Base-by-base conservation (phyloP, 1,140 invertebrate species). In the Cherax quadricarinatus region DNA sequence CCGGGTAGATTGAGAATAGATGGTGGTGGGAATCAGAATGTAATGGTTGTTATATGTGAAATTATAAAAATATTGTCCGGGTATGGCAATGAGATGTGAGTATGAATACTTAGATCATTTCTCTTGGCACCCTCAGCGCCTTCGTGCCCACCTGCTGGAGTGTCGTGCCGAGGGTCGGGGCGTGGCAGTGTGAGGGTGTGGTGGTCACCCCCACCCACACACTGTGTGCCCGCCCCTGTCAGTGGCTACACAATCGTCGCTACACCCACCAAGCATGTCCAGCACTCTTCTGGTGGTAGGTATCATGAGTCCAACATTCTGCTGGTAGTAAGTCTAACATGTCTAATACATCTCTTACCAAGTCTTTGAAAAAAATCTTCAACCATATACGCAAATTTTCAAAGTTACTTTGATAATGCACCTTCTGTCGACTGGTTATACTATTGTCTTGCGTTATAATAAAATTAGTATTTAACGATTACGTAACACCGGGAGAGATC, bases 141-240 rank as follows among this genome's bases (percentile, higher is more conserved):
- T n/a, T 79, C 87, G n/a, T 93, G 93, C 51, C 86, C 93, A 6
- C 93, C 93, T n/a, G 79, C 81, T 12, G 93, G 89, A n/a, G 93
- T 93, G 14, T 89, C 93, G 48, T 93, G 93, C 86, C 41, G 88
- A n/a, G 88, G 89, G 16, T 86, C 81, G 14, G 85, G 88, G 41
- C 57, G 83, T 14, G 85, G 87, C 18, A 84, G 86, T 14, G 87
- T 93, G 66, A 85, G 93, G 86, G 93, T 93, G 86, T 92, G 89
- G 88, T 93, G 93, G 93, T 91, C 88, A 0, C 93, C 90, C 21
- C 89, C 93, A 1, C 91, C 90, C 30, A 66, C 73, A 10, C 84
- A 91, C 66, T 93, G 93, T 53, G 75, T 86, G 48, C 88, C 79
- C 53, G 75, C 92, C 83, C 88, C 89, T 14, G 89, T 90, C 75